Evolutionary conservation across 2,888 invertebrate species (phyloP), one percentile per base, ranked within the genome.

Genomic region (Eupelmus urozonus): DNA sequence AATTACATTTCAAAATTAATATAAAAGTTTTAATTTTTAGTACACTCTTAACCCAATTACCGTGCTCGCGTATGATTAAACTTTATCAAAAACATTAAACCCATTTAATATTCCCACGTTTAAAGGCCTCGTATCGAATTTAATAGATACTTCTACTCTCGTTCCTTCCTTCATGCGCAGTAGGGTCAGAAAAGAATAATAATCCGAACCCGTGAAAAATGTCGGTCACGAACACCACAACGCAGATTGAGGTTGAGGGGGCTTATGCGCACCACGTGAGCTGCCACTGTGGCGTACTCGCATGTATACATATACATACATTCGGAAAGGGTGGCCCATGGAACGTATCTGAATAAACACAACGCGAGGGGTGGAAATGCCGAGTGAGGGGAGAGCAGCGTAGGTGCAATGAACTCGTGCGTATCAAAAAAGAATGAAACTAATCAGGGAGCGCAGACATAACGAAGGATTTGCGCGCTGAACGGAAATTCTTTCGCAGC

Each of bases 241-340:
- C 45, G 53, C 34, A 40, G 53, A 55, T 55, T 55, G 67, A 67
- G 45, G n/a, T 40, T n/a, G 13, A n/a, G 7, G 5, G 20, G 23
- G 42, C 69, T 70, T 57, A 69, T 34, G 42, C 11, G n/a, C 42
- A 69, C n/a, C n/a, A n/a, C n/a, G n/a, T n/a, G n/a, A n/a, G n/a
- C n/a, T n/a, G n/a, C n/a, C n/a, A n/a, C n/a, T n/a, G n/a, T n/a
- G n/a, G n/a, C n/a, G n/a, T n/a, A n/a, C n/a, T n/a, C 49, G 27
- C 42, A 62, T 23, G 23, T 20, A 45, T n/a, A 67, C n/a, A 34
- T 40, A 40, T 7, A 40, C 40, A 40, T 4, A 40, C 40, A 40
- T 7, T 40, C 11, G 4, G 9, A 34, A 34, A 16, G 49, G 49
- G 49, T 11, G n/a, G 49, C n/a, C 49, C 16, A 3, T 49, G 4